phyloP scores from a whole-genome alignment of 2,113 vertebrate species.

The Numida meleagris region DNA sequence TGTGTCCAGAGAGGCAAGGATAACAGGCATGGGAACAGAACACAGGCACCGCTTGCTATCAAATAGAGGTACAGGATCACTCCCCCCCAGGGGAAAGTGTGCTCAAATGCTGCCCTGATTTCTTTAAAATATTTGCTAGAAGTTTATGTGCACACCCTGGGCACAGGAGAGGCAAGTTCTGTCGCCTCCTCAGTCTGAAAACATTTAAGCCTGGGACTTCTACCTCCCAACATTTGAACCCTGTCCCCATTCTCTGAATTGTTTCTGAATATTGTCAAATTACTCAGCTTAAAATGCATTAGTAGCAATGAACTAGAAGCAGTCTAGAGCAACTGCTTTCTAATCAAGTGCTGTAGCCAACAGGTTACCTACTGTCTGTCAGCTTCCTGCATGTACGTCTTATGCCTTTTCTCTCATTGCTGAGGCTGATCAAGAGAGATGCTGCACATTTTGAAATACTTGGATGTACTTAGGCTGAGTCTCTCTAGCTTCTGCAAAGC shows the following conservation, averaged over 20 bases:
- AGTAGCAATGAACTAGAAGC: neutral
- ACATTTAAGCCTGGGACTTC: neutral
- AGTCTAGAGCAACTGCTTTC: neutral
- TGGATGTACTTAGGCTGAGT: neutral
- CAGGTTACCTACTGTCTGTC: neutral
- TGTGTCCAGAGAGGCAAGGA: neutral
- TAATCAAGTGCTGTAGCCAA: neutral
- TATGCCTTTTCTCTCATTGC: neutral
- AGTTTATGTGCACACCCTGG: neutral
- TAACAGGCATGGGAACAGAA: neutral
- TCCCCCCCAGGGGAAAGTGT: rapidly evolving
- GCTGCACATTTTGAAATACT: neutral
- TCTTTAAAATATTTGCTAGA: neutral
- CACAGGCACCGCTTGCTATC: neutral
- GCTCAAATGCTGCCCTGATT: neutral
- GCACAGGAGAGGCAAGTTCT: neutral
- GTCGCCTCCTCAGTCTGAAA: neutral
- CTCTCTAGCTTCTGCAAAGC: neutral
- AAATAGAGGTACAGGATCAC: neutral
- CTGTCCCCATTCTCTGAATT: neutral
- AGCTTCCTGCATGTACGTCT: neutral
- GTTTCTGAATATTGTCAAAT: neutral
- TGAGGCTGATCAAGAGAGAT: neutral
- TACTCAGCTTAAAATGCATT: neutral
- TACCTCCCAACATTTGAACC: neutral